A percentile compares a stretch with the other conserved stretches of the same genome.
phyloP scores from a whole-genome alignment of 2,113 vertebrate genomes.

The Gnathonemus echidnorhynchus region DNA sequence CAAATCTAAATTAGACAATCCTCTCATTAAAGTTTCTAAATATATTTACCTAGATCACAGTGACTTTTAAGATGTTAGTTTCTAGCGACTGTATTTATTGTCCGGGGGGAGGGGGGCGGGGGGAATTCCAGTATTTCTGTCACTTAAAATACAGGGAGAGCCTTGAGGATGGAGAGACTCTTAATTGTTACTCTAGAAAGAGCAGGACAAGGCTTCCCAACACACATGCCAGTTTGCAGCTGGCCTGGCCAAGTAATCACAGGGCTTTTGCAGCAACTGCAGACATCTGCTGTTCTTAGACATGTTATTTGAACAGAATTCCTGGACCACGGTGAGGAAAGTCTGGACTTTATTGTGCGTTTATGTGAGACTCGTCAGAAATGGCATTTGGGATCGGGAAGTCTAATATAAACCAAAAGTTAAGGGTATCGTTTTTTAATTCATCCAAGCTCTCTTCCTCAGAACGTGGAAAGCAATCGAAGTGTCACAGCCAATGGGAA shows the following conservation, averaged over 20 bases:
- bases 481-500: background rate
- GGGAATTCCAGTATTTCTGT: background rate
- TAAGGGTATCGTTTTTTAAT: background rate
- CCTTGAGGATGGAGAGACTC: background rate
- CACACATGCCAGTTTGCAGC: background rate
- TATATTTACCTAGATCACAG: background rate
- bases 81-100: background rate
- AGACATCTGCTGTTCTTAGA: constrained; percentile 17
- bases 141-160: background rate
- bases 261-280: constrained; percentile 7
- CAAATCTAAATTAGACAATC: background rate
- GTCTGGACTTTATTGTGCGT: constrained; percentile 4
- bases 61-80: background rate
- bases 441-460: background rate
- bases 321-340: background rate
- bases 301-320: constrained; percentile 11
- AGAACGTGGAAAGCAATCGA: background rate
- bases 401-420: background rate
- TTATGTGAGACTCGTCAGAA: background rate
- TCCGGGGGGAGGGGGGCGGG: background rate
- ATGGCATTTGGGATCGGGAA: background rate
- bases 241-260: constrained; percentile 8
- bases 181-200: background rate
- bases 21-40: background rate
- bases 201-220: background rate